Percentiles rank a stretch among this genome's conserved stretches.
Conservation (phyloP, 2,797 vertebrate species). For the Coendou prehensilis region DNA sequence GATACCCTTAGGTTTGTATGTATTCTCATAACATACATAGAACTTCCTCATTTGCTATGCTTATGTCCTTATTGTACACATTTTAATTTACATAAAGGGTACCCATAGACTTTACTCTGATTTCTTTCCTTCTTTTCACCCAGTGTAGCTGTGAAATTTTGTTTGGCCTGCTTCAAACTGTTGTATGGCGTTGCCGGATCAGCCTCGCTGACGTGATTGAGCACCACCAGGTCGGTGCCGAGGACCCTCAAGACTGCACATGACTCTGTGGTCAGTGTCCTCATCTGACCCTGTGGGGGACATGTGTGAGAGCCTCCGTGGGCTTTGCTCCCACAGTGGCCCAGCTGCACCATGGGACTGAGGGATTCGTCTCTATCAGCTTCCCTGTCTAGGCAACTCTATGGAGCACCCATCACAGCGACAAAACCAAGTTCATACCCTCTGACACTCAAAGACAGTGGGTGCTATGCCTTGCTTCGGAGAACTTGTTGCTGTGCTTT, state of each 20-base stretch:
- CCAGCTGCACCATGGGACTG: background rate
- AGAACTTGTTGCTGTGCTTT: background rate
- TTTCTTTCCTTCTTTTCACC: background rate
- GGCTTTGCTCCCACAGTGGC: rapidly evolving
- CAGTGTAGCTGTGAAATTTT: background rate
- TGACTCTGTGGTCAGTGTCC: background rate
- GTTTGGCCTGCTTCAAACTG: background rate
- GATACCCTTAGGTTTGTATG: background rate
- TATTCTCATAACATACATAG: rapidly evolving
- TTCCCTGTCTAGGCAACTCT: rapidly evolving
- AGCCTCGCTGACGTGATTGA: background rate
- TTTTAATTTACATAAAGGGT: background rate
- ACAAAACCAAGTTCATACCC: background rate
- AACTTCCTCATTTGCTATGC: background rate
- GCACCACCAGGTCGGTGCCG: rapidly evolving
- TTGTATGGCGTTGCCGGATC: rapidly evolving
- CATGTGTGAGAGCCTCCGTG: background rate
- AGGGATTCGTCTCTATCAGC: background rate
- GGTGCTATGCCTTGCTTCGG: rapidly evolving
- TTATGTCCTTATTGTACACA: background rate
- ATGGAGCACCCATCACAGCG: background rate
- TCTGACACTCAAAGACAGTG: background rate
- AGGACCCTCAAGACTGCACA: background rate
- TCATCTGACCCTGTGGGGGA: rapidly evolving
- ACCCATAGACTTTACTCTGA: background rate